Evolutionary conservation across 2,113 vertebrate genomes (phyloP).

Genomic region (Hydrolagus affinis): DNA sequence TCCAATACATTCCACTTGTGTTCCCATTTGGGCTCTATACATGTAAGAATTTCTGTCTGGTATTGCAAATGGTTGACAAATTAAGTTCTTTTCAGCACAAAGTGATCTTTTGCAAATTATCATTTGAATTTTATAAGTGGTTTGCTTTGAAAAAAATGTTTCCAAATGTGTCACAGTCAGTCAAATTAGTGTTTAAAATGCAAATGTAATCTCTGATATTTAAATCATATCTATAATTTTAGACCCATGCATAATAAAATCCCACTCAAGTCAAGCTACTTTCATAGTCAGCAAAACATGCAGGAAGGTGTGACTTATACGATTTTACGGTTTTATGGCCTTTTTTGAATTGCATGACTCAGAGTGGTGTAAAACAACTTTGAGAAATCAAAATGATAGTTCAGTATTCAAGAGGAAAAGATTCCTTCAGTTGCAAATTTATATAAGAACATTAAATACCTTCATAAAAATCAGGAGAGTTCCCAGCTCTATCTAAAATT

Average conservation of each 20-base stretch:
- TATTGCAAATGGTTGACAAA: neutral
- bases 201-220: neutral
- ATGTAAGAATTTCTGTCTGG: neutral
- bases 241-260: neutral
- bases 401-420: neutral
- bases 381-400: neutral
- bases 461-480: neutral
- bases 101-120: neutral
- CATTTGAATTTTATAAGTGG: neutral
- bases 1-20: neutral
- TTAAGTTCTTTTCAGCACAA: neutral
- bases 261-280: neutral
- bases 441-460: neutral
- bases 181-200: neutral
- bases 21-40: neutral
- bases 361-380: neutral
- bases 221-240: neutral
- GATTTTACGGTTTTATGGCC: neutral
- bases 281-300: neutral
- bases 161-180: neutral
- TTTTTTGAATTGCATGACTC: neutral
- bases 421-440: neutral
- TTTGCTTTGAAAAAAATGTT: neutral
- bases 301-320: neutral
- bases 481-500: neutral